Conservation (phyloP, 2,113 vertebrate genomes). For the Ochotona curzoniae region DNA sequence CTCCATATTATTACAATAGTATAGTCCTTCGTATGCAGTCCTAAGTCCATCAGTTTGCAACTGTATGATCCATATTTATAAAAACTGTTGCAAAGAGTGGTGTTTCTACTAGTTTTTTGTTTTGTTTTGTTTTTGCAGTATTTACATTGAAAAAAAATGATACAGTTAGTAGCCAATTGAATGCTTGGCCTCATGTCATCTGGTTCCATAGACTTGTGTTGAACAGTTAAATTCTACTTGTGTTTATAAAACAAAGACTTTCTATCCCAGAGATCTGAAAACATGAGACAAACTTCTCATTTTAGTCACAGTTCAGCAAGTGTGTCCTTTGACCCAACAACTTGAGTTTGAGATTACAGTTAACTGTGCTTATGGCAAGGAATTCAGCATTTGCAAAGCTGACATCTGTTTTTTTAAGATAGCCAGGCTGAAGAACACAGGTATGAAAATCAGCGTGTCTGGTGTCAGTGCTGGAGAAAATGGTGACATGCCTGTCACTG, state of each 20-base stretch:
- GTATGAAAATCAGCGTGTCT: not conserved
- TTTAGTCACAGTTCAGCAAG: conserved; percentile 81
- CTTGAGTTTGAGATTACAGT: conserved; percentile 70
- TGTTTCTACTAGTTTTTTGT: not conserved
- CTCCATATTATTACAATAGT: no score
- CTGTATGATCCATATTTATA: not conserved
- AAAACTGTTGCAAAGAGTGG: not conserved
- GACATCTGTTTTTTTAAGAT: conserved; percentile 71
- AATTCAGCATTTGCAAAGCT: conserved; percentile 57
- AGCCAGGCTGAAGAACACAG: not conserved
- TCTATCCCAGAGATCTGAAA: conserved; percentile 79
- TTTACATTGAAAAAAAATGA: conserved; percentile 49
- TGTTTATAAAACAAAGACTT: conserved; percentile 83
- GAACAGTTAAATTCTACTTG: conserved; percentile 82
- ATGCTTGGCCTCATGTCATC: conserved; percentile 75
- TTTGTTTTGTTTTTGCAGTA: not conserved
- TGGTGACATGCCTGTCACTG: not conserved
- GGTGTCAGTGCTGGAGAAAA: conserved; percentile 25
- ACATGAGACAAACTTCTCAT: conserved; percentile 82
- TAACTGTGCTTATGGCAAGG: conserved; percentile 68
- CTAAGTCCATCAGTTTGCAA: no score
- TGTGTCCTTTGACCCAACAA: conserved; percentile 82
- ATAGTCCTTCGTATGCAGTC: no score
- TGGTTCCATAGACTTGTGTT: conserved; percentile 74
- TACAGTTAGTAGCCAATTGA: conserved; percentile 33